phyloP scores from a whole-genome alignment of 2,113 vertebrate genomes.

The Talpa occidentalis region DNA sequence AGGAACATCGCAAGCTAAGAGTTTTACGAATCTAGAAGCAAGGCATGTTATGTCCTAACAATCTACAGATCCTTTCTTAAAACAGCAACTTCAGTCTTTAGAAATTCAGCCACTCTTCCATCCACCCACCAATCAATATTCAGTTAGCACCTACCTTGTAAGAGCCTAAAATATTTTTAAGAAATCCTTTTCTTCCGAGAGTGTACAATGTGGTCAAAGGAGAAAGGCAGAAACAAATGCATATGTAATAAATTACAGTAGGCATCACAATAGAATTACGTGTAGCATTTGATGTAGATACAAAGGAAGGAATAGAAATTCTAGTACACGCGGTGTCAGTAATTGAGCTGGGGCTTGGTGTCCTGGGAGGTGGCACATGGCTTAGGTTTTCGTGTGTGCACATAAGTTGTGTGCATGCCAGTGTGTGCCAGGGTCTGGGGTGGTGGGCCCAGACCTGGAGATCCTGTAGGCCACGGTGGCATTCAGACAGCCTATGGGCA shows the following conservation, averaged over 20 bases:
- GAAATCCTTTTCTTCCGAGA: neutral
- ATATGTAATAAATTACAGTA: neutral
- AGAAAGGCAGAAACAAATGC: neutral
- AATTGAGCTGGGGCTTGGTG: neutral
- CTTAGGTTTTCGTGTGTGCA: neutral
- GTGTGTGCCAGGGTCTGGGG: neutral
- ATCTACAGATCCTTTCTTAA: neutral
- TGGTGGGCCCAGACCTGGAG: neutral
- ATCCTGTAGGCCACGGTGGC: neutral
- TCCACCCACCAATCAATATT: neutral
- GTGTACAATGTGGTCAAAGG: neutral
- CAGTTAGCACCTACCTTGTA: neutral
- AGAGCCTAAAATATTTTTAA: neutral
- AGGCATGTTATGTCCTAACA: neutral
- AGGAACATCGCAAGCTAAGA: neutral
- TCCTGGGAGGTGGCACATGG: neutral
- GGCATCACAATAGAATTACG: neutral
- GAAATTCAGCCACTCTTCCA: neutral
- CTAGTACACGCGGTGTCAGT: neutral
- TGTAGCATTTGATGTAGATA: accelerated
- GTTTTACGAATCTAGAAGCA: neutral
- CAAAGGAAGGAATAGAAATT: neutral
- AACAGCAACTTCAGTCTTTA: neutral
- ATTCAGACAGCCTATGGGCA: neutral
- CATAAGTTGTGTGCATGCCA: too few relatives aligned